A percentile compares a stretch with the other conserved stretches of the same genome.
Evolutionary conservation across 2,797 vertebrate species (phyloP).

Genomic region (Tenualosa ilisha): DNA sequence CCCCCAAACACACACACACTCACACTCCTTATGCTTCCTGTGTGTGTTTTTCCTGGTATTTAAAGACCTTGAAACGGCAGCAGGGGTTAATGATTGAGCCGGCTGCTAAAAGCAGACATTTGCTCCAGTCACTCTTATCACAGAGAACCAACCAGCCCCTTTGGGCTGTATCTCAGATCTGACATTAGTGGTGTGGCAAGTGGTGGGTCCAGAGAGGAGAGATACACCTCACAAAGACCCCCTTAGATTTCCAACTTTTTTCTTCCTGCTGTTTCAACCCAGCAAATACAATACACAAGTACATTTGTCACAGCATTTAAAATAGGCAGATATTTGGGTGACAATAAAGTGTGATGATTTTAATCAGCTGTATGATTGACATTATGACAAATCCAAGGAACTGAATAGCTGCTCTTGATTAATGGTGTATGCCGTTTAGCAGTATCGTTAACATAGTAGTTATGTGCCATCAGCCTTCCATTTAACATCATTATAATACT

Average conservation of each 20-base stretch:
- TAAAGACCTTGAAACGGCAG: constrained; percentile 70
- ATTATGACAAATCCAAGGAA: neutral
- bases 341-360: neutral
- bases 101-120: constrained; percentile 67
- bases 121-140: constrained; percentile 75
- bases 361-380: neutral
- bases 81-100: constrained; percentile 75
- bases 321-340: neutral
- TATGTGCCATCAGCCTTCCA: neutral
- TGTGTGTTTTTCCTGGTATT: constrained; percentile 54
- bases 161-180: constrained; percentile 65
- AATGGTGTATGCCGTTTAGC: neutral
- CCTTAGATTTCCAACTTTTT: neutral
- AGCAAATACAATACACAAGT: neutral
- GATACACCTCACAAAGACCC: neutral
- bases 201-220: neutral
- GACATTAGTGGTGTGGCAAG: constrained; percentile 68
- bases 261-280: neutral
- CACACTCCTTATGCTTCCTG: constrained; percentile 45
- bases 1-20: neutral
- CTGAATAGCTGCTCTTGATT: neutral
- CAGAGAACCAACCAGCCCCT: constrained; percentile 68
- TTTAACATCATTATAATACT: neutral
- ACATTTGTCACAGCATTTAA: neutral
- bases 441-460: neutral